A percentile compares a stretch with the other conserved stretches of the same genome.
phyloP scores from a whole-genome alignment of 2,797 vertebrate species.

The Hydrophis major region DNA sequence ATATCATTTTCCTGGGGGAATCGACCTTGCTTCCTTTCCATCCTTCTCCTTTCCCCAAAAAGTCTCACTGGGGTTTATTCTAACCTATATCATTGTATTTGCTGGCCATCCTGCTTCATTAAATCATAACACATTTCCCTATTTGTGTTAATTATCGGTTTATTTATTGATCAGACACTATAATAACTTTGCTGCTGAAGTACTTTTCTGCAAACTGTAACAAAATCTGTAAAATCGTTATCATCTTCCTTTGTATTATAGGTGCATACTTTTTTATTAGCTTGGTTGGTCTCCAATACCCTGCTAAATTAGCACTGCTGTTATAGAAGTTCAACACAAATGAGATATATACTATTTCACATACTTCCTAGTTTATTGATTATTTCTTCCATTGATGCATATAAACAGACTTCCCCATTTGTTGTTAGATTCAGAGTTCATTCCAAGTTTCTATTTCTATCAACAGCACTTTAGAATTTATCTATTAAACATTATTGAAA shows the following conservation, averaged over 20 bases:
- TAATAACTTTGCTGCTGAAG: not conserved
- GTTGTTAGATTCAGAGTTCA: slow-evolving; percentile 1
- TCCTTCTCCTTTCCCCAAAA: not conserved
- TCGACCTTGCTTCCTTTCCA: not conserved
- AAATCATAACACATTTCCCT: slow-evolving; percentile 17
- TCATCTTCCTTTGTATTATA: not conserved
- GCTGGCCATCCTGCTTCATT: slow-evolving; percentile 7
- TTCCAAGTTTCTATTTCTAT: not conserved
- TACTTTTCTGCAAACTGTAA: not conserved
- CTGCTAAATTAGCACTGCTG: not conserved
- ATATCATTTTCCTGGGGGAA: not conserved
- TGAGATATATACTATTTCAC: not conserved
- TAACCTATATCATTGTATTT: not conserved
- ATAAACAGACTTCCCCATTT: not conserved
- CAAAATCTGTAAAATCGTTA: not conserved
- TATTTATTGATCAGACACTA: slow-evolving; percentile 16
- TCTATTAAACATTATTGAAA: not conserved
- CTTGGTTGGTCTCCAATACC: not conserved
- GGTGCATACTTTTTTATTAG: slow-evolving; percentile 37
- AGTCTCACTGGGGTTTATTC: not conserved
- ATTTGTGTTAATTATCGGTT: slow-evolving; percentile 24
- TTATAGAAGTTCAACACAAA: not conserved
- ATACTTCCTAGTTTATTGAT: slow-evolving; percentile 2
- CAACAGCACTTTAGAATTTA: not conserved
- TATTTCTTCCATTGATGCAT: not conserved